Conservation (phyloP, 2,888 invertebrate species). For the Adela reaumurella region DNA sequence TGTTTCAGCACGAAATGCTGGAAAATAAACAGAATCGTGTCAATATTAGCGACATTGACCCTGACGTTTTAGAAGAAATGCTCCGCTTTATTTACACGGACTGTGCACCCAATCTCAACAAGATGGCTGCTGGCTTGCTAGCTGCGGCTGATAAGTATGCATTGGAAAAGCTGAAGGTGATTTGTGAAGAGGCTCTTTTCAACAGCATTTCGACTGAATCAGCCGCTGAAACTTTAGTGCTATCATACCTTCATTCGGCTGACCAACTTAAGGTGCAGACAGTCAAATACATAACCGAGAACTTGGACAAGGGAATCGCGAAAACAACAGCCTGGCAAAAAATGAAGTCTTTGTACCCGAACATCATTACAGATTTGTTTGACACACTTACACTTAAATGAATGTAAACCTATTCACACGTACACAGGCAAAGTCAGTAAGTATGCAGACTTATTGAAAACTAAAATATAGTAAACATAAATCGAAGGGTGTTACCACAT, state of each 20-base stretch:
- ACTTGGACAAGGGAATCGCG: constrained; percentile 98
- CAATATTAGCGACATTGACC: no score
- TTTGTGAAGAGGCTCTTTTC: constrained; percentile 97
- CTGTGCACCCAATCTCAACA: no score
- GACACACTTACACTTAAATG: no score
- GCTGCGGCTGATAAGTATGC: constrained; percentile 88
- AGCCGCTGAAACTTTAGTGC: constrained; percentile 93
- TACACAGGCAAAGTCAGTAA: no score
- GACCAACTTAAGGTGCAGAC: constrained; percentile 98
- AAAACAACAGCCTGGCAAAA: constrained; percentile 97
- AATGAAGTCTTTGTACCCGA: constrained; percentile 96
- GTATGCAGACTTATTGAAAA: no score
- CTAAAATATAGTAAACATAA: no score
- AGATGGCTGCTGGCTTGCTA: constrained; percentile 6
- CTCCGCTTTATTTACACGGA: no score
- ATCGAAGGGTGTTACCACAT: no score
- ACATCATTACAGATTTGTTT: constrained; percentile 98
- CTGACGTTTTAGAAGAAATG: no score
- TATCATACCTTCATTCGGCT: constrained; percentile 96
- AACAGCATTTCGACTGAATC: constrained; percentile 93
- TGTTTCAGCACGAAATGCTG: no score
- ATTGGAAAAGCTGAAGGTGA: constrained; percentile 95
- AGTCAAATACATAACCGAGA: constrained; percentile 84
- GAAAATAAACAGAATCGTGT: no score
- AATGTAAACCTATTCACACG: no score